Conservation (phyloP, 2,888 invertebrate species). For the Melipona bicolor region DNA sequence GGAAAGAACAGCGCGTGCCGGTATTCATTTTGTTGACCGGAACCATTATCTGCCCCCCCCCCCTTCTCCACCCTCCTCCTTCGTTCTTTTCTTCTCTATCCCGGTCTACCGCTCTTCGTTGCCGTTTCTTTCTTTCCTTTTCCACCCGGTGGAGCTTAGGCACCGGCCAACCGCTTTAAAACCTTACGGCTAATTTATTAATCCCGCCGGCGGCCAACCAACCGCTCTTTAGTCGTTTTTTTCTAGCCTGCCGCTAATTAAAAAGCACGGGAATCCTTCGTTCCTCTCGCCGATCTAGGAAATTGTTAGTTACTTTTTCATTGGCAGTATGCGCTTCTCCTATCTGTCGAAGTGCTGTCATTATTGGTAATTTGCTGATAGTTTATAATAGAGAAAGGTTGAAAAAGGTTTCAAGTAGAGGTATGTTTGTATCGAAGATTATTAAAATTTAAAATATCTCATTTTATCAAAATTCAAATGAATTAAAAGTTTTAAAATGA, state of each 20-base stretch:
- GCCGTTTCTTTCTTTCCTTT: constrained; percentile 54
- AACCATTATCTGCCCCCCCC: constrained; percentile 78
- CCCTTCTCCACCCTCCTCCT: background rate
- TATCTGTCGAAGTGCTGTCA: background rate
- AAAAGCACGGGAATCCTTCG: constrained; percentile 55
- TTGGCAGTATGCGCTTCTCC: background rate
- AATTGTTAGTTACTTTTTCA: constrained; percentile 19
- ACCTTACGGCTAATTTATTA: constrained; percentile 81
- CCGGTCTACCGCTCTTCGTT: constrained; percentile 41
- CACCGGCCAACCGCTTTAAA: constrained; percentile 71
- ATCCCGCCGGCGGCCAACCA: constrained; percentile 67
- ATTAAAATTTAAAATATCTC: no score
- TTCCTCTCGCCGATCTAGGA: background rate
- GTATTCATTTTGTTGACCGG: constrained; percentile 83
- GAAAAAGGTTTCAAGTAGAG: background rate
- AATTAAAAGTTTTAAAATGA: no score
- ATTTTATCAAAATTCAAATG: no score
- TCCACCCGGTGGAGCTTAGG: constrained; percentile 49
- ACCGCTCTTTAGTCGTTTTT: constrained; percentile 61
- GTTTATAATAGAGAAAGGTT: background rate
- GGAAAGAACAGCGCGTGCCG: constrained; percentile 82
- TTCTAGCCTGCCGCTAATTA: constrained; percentile 64
- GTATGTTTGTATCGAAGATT: no score
- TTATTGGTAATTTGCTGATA: background rate
- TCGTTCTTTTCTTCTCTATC: background rate